Percentiles rank a stretch among this genome's conserved stretches.
Conservation (phyloP, 2,797 vertebrate genomes). For the Rhadinocentrus ornatus region DNA sequence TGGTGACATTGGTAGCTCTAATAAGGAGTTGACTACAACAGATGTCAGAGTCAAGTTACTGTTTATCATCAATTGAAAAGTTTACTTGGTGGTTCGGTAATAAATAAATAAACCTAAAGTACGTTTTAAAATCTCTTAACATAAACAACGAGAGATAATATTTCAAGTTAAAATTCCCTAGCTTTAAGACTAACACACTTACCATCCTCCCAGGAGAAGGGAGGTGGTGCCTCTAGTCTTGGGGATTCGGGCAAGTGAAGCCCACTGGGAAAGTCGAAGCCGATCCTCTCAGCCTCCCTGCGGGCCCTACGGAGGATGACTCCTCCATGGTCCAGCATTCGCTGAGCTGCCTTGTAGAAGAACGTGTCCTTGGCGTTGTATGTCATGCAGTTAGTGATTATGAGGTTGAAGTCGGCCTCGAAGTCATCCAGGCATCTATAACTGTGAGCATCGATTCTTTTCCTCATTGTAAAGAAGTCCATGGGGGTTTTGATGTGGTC, state of each 20-base stretch:
- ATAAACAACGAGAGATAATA: background rate
- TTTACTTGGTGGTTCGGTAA: too few relatives aligned
- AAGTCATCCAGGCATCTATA: conserved; percentile 92
- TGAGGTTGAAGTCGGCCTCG: conserved; percentile 94
- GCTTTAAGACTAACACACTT: conserved; percentile 46
- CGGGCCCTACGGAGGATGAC: conserved; percentile 91
- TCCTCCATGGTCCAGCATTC: conserved; percentile 94
- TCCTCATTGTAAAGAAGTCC: conserved; percentile 97
- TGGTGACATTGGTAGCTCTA: background rate
- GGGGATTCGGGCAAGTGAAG: conserved; percentile 90
- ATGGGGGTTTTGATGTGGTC: conserved; percentile 95
- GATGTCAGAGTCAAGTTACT: background rate
- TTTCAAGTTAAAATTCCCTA: background rate
- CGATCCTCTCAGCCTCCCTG: conserved; percentile 88
- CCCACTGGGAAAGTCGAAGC: conserved; percentile 91
- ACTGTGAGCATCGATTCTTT: conserved; percentile 88
- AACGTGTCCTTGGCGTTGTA: conserved; percentile 98
- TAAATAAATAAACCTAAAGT: background rate
- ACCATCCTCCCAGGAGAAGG: conserved; percentile 97
- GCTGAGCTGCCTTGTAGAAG: conserved; percentile 91
- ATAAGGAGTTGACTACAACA: background rate
- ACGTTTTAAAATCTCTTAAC: background rate
- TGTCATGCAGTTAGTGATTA: conserved; percentile 95
- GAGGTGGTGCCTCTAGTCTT: conserved; percentile 79
- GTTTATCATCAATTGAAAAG: background rate